phyloP scores from a whole-genome alignment of 2,797 vertebrate genomes.

The Alfaro cultratus region DNA sequence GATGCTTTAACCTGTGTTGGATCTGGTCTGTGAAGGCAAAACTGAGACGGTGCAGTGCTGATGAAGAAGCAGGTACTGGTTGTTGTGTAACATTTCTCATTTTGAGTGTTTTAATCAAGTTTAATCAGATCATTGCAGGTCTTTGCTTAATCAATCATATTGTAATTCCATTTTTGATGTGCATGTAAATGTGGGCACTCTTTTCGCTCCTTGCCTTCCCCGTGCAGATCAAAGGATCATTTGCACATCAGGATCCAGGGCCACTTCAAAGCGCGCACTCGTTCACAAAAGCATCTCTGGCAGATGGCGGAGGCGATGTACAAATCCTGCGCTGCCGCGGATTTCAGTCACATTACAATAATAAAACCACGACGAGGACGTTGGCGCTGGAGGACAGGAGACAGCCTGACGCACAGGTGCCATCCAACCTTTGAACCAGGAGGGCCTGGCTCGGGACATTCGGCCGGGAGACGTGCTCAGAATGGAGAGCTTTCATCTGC shows the following conservation, averaged over 20 bases:
- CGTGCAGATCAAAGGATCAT: slow-evolving; percentile 72
- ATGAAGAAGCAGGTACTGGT: not conserved
- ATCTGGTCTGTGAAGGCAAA: not conserved
- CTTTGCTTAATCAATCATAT: slow-evolving; percentile 30
- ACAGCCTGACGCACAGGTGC: slow-evolving; percentile 39
- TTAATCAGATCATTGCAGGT: slow-evolving; percentile 11
- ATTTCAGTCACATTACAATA: slow-evolving; percentile 43
- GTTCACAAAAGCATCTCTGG: slow-evolving; percentile 68
- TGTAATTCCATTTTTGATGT: slow-evolving; percentile 39
- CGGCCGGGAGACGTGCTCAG: slow-evolving; percentile 24
- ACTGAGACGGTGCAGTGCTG: not conserved
- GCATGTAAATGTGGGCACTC: slow-evolving; percentile 52
- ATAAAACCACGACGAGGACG: slow-evolving; percentile 23
- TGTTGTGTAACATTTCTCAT: not conserved
- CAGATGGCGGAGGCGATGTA: slow-evolving; percentile 17
- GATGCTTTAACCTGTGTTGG: not conserved
- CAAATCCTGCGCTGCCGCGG: slow-evolving; percentile 25
- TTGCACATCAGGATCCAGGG: slow-evolving; percentile 73
- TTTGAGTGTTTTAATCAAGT: slow-evolving; percentile 9
- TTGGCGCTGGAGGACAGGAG: slow-evolving; percentile 12
- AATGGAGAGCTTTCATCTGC: slow-evolving; percentile 47
- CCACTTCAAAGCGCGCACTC: slow-evolving; percentile 67
- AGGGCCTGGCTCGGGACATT: slow-evolving; percentile 18
- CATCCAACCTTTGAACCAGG: slow-evolving; percentile 47
- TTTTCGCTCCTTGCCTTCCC: slow-evolving; percentile 35